Percentiles rank a stretch among this genome's conserved stretches.
Evolutionary conservation across 2,888 invertebrate species (phyloP).

Genomic region (Aporophyla lueneburgensis): DNA sequence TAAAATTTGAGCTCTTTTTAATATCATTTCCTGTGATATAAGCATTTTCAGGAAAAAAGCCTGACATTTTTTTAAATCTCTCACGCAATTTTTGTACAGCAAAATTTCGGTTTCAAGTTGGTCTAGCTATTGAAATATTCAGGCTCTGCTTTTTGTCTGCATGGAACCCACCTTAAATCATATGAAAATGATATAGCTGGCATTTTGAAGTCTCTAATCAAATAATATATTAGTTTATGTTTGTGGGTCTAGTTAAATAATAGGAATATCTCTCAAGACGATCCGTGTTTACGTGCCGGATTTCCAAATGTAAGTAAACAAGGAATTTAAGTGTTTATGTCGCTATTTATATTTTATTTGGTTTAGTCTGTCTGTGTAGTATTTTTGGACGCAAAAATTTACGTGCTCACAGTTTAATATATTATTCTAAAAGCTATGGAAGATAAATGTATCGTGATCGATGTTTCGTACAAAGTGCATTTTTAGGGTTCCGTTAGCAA

Average conservation of each 20-base stretch:
- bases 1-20: background rate
- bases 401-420: slow-evolving; percentile 1
- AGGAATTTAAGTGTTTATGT: slow-evolving; percentile 35
- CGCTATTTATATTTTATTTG: slow-evolving; percentile 35
- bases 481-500: no score
- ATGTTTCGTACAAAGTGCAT: slow-evolving; percentile 5
- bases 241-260: background rate
- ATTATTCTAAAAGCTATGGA: slow-evolving; percentile 25
- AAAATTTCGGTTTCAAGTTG: background rate
- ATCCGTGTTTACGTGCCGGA: slow-evolving; percentile 4
- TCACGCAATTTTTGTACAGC: background rate
- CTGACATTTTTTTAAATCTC: background rate
- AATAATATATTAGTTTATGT: no score
- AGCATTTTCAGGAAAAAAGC: background rate
- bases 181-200: background rate
- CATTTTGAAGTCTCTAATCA: background rate
- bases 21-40: background rate
- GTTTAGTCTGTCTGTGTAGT: slow-evolving; percentile 27
- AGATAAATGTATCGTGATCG: slow-evolving; percentile 18
- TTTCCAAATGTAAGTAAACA: slow-evolving; percentile 30
- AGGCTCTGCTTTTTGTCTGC: background rate
- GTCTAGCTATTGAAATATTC: slow-evolving; percentile 1
- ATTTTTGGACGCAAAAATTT: slow-evolving; percentile 33
- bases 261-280: slow-evolving; percentile 6
- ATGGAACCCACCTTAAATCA: background rate